Evolutionary conservation across 2,113 vertebrate species (phyloP), one percentile per base, ranked within the genome.

Genomic region (Cyanoderma ruficeps): DNA sequence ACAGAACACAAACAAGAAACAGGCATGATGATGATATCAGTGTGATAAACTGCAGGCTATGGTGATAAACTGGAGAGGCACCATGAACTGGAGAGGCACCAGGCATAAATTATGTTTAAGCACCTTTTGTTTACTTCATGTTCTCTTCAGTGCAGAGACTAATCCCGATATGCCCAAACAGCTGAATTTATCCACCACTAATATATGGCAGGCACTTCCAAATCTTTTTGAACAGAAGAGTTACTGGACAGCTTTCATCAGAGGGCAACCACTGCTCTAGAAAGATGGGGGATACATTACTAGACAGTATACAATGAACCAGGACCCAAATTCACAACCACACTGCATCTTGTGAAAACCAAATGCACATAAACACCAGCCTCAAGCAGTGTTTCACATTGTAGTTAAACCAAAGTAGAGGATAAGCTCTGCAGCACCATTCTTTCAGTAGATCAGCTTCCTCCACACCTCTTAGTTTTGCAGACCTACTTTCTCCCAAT

Each of bases 1-100:
- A 83, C 42, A 85, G 70, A 72, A 87, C 18, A 94, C 50, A 91
- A 97, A 94, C 74, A 91, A 89, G 74, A 91, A 97, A 85, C 70
- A 94, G 92, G 59, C 33, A 69, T 41, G 53, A 82, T n/a, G 42
- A 61, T 68, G 82, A 49, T 31, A 93, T 56, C 82, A 87, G 35
- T 63, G 68, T 91, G 83, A 83, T 87, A 91, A 87, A 91, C 81
- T 84, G 56, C 64, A 96, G 87, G 81, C 68, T 89, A 83, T 2
- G 5, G 71, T 69, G 80, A 87, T 95, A 91, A 95, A 94, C 19
- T 20, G 6, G 47, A 76, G 39, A 91, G 84, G 52, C 28, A 94
- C 52, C 33, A 84, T 67, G 79, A 84, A 75, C 19, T 22, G 6
- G 42, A 79, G 47, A 94, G 84, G 52, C n/a, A 94, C 52, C 24